phyloP scores from a whole-genome alignment of 2,888 invertebrate genomes.

The Meiosimyza decipiens region DNA sequence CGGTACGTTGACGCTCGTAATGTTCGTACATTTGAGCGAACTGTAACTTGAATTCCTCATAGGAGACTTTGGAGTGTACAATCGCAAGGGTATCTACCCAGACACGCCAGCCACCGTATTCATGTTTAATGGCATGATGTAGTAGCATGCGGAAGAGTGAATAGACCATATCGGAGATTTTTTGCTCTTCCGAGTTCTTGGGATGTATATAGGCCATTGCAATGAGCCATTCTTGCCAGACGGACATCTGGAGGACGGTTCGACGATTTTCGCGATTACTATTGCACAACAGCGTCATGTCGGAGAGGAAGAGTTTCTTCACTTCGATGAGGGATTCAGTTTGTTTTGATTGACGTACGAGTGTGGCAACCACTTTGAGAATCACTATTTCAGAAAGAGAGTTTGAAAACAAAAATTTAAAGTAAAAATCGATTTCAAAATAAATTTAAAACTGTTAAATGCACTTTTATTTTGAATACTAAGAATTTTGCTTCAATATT shows the following conservation, averaged over 20 bases:
- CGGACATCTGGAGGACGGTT: slow-evolving; percentile 99
- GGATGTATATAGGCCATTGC: slow-evolving; percentile 99
- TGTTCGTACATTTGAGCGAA: slow-evolving; percentile 98
- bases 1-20: slow-evolving; percentile 92
- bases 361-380: slow-evolving; percentile 96
- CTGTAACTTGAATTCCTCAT: slow-evolving; percentile 97
- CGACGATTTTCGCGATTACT: slow-evolving; percentile 97
- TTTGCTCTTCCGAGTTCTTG: slow-evolving; percentile 92
- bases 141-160: slow-evolving; percentile 96
- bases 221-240: slow-evolving; percentile 99
- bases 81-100: slow-evolving; percentile 99
- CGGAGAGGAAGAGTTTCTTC: slow-evolving; percentile 95
- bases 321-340: slow-evolving; percentile 91
- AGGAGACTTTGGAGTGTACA: slow-evolving; percentile 98
- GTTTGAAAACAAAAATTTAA: slow-evolving; percentile 13
- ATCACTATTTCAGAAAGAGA: slow-evolving; percentile 77
- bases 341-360: slow-evolving; percentile 96
- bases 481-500: too few species aligned
- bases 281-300: slow-evolving; percentile 97
- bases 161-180: slow-evolving; percentile 98
- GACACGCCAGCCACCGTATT: slow-evolving; percentile 99
- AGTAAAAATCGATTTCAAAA: slow-evolving; percentile 4
- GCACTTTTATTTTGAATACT: too few species aligned
- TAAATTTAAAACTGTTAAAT: not conserved
- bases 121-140: slow-evolving; percentile 98